Evolutionary conservation across 2,888 invertebrate genomes (phyloP).

Genomic region (Sthenelais limicola): DNA sequence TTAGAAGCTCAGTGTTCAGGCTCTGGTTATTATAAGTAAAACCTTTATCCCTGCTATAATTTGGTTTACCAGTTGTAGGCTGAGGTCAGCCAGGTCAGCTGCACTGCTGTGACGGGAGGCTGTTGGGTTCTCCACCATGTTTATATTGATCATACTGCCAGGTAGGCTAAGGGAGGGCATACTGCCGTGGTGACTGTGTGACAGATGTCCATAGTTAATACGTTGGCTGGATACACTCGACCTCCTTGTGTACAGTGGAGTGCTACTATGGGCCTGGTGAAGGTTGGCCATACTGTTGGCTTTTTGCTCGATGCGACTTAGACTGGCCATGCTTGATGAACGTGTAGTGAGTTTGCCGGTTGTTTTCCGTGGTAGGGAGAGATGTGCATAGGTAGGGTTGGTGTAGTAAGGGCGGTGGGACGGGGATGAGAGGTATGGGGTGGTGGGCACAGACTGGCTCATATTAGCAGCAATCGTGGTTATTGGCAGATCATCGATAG

Average conservation of each 20-base stretch:
- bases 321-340: background rate
- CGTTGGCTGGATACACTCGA: background rate
- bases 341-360: background rate
- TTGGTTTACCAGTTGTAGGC: slow-evolving; percentile 33
- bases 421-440: background rate
- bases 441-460: slow-evolving; percentile 20
- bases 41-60: no score
- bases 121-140: background rate
- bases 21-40: no score
- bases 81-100: slow-evolving; percentile 23
- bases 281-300: slow-evolving; percentile 9
- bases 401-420: slow-evolving; percentile 24
- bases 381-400: slow-evolving; percentile 30
- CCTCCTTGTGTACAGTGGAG: slow-evolving; percentile 28
- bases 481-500: no score
- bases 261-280: background rate
- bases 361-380: slow-evolving; percentile 2
- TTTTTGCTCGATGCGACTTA: background rate
- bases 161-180: slow-evolving; percentile 14
- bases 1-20: no score
- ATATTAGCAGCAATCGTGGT: background rate
- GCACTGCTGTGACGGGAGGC: slow-evolving; percentile 17
- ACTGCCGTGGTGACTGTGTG: background rate
- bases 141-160: slow-evolving; percentile 16
- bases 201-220: background rate